Percentiles rank a stretch among this genome's conserved stretches.
phyloP scores from a whole-genome alignment of 2,888 invertebrate genomes.

The Mythimna pallens region DNA sequence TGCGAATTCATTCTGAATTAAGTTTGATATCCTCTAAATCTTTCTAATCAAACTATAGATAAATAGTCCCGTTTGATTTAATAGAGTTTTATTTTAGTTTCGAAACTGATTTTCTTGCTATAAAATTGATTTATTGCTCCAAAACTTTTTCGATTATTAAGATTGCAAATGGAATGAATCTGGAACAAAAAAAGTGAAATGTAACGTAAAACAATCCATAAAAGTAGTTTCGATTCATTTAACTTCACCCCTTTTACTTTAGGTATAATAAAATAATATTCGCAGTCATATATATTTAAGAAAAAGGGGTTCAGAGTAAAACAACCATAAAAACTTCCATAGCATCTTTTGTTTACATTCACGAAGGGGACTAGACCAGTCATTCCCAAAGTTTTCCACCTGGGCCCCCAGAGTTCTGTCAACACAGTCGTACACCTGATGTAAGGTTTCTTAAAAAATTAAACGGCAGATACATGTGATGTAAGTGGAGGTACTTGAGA shows the following conservation, averaged over 20 bases:
- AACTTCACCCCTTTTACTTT: slow-evolving; percentile 40
- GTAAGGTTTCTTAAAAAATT: no score
- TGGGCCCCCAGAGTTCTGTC: background rate
- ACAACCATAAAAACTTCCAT: slow-evolving; percentile 51
- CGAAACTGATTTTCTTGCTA: background rate
- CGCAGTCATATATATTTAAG: slow-evolving; percentile 57
- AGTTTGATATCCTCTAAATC: background rate
- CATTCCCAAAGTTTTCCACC: background rate
- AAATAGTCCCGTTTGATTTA: background rate
- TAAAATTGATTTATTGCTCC: slow-evolving; percentile 10
- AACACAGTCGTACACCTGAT: background rate
- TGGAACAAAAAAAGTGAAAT: slow-evolving; percentile 19
- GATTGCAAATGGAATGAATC: background rate
- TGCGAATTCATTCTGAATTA: background rate
- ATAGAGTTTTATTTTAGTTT: background rate
- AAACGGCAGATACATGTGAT: no score
- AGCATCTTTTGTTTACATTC: slow-evolving; percentile 44
- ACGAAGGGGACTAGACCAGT: background rate
- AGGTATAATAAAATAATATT: slow-evolving; percentile 54
- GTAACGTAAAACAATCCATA: slow-evolving; percentile 23
- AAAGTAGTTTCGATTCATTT: slow-evolving; percentile 48
- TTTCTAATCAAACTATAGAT: background rate
- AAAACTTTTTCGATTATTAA: slow-evolving; percentile 25
- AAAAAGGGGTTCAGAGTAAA: slow-evolving; percentile 33
- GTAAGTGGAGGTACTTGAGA: background rate